These are phyloP conservation scores for Anser brachyrhynchus DNA, from an alignment of 2,113 vertebrate species.

Conservation along the genomic window DNA sequence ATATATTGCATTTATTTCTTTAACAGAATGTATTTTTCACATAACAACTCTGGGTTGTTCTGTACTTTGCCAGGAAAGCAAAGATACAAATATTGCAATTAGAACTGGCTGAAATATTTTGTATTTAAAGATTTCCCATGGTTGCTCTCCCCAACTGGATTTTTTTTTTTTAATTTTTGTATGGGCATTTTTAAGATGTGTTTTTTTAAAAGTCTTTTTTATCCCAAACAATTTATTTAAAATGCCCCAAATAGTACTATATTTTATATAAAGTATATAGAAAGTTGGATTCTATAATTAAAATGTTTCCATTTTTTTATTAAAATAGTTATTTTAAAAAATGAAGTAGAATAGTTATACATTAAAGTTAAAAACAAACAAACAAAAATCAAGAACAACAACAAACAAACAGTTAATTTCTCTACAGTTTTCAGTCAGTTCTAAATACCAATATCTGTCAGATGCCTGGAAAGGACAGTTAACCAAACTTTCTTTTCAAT, in stretches of 20 bases:
- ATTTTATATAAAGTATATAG: neutral
- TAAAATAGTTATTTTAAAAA: neutral
- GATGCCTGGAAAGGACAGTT: neutral
- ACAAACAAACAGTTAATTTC: neutral
- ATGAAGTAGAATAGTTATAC: rapidly evolving
- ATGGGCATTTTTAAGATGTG: neutral
- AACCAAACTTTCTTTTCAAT: neutral
- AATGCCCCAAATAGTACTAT: neutral
- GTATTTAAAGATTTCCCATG: neutral
- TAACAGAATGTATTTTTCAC: neutral
- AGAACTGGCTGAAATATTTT: slow-evolving; percentile 48
- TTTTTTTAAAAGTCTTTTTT: neutral
- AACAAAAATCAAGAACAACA: neutral
- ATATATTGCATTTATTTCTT: slow-evolving; percentile 10
- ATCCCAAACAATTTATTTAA: neutral
- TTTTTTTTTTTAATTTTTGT: neutral
- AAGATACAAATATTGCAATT: slow-evolving; percentile 64
- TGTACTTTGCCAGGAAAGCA: slow-evolving; percentile 45
- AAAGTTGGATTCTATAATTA: neutral
- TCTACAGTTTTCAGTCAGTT: slow-evolving; percentile 39
- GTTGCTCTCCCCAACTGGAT: neutral
- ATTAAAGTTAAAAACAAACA: neutral
- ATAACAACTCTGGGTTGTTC: neutral
- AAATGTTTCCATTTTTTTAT: neutral
- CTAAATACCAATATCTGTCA: slow-evolving; percentile 67